Evolutionary conservation across 2,113 vertebrate species (phyloP).

Genomic region (Stomatorhinus ivindoensis): DNA sequence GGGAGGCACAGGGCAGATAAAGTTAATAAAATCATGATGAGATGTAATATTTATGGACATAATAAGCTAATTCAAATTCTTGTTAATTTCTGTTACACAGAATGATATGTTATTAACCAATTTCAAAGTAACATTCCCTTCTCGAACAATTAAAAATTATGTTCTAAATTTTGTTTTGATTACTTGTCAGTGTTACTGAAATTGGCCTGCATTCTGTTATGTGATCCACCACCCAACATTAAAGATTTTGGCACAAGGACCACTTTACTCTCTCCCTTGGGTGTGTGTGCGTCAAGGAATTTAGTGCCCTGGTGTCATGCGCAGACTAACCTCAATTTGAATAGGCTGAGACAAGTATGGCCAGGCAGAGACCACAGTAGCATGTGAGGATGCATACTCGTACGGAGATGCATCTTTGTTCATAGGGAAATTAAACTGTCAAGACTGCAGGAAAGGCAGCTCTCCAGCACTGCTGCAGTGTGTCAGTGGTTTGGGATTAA

Average conservation of each 20-base stretch:
- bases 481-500: background rate
- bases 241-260: background rate
- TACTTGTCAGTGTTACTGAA: background rate
- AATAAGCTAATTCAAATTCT: background rate
- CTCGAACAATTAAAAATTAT: background rate
- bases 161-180: background rate
- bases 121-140: background rate
- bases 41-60: background rate
- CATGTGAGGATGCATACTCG: background rate
- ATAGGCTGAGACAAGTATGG: background rate
- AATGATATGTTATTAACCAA: background rate
- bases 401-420: background rate
- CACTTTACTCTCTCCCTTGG: background rate
- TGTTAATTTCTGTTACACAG: background rate
- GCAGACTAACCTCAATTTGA: background rate
- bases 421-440: background rate
- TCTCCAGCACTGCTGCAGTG: background rate
- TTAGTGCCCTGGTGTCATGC: background rate
- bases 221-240: background rate
- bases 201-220: background rate
- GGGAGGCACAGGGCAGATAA: background rate
- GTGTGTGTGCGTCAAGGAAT: conserved; percentile 9
- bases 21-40: background rate
- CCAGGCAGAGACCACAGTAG: background rate
- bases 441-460: background rate